Conservation (phyloP, 1,140 invertebrate genomes). For the Zaprionus africanus region DNA sequence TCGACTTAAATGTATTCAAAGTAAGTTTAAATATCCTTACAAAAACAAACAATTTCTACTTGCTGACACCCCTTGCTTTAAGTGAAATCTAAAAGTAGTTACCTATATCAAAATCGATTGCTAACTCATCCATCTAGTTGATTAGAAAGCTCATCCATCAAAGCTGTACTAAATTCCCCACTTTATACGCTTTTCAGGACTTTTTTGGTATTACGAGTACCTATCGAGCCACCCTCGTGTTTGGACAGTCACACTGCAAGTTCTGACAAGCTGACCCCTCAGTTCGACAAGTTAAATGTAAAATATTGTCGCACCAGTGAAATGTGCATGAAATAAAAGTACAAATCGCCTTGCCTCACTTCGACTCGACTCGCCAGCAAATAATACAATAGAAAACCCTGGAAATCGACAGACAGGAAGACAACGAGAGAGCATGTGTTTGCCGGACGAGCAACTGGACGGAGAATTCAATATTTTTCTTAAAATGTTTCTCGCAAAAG, state of each 20-base stretch:
- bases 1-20: neutral
- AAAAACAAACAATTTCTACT: neutral
- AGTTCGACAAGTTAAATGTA: slow-evolving; percentile 27
- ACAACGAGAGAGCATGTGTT: neutral
- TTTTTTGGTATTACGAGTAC: neutral
- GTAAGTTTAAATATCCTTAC: neutral
- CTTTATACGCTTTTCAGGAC: neutral
- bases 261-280: slow-evolving; percentile 29
- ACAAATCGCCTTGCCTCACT: neutral
- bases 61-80: neutral
- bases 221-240: slow-evolving; percentile 10
- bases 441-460: neutral
- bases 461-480: neutral
- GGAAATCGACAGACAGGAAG: neutral
- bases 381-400: neutral
- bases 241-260: slow-evolving; percentile 13
- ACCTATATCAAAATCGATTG: neutral
- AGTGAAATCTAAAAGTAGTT: neutral
- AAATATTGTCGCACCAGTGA: slow-evolving; percentile 22
- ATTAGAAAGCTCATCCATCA: slow-evolving; percentile 2
- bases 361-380: neutral
- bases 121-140: neutral
- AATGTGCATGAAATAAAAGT: slow-evolving; percentile 17
- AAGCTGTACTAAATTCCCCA: neutral
- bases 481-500: neutral